Base-by-base conservation (phyloP, 2,888 invertebrate genomes). In the Crioceris asparagi region DNA sequence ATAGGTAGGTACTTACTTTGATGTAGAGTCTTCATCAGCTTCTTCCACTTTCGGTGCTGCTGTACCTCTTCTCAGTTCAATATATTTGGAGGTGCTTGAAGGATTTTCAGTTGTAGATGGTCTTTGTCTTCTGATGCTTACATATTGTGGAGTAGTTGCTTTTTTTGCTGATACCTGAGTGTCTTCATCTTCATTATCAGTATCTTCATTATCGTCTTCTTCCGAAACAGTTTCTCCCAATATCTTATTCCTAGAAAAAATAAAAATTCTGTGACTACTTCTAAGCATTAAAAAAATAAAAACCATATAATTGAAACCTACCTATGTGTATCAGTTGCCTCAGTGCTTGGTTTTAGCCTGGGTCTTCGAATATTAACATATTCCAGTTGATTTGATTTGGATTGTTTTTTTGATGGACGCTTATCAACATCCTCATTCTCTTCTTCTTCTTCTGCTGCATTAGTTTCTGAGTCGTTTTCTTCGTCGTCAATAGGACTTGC, bases 301-400 rank as follows among this genome's bases (percentile, higher is more conserved):
- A n/a, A n/a, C n/a, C n/a, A 21, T 17, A 11, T 11, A 12, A 26
- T 12, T 8, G 32, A 18, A 29, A 27, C 33, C 37, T 49, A 57
- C 55, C 47, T 50, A 35, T 54, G 47, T 36, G 48, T 45, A 27
- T 47, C 48, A 18, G 40, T 36, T 40, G 47, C 43, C 35, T 50
- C 51, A 6, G 56, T 57, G 2, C 59, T 55, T 4, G 69, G 65
- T 3, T 68, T 66, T 2, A 71, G 72, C 45, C 74, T 66, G 39
- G 69, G 71, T 50, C 81, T 66, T 50, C 72, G 69, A 26, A 83
- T 78, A 2, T 79, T 79, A 2, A 78, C 76, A 51, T 82, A 82
- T 54, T 78, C 75, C 2, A 77, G 77, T 33, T 44, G 48, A 33
- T 39, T 48, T 41, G 36, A 72, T 14, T 60, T 42, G 40, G 14